phyloP scores from a whole-genome alignment of 2,797 vertebrate species.

The Poeciliopsis gracilis region DNA sequence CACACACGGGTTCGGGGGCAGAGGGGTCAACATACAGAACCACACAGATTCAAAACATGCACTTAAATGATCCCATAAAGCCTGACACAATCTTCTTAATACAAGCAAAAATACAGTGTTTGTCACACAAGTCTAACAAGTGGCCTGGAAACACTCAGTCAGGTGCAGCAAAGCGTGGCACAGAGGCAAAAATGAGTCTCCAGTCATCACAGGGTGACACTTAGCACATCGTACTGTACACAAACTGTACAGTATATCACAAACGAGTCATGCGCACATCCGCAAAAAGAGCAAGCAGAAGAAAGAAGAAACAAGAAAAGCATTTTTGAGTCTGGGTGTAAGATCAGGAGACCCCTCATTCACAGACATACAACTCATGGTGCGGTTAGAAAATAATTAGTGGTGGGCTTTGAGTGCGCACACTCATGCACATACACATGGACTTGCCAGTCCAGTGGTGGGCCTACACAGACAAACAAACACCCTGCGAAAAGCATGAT shows the following conservation, averaged over 20 bases:
- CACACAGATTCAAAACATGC: slow-evolving; percentile 39
- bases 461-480: slow-evolving; percentile 72
- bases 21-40: slow-evolving; percentile 59
- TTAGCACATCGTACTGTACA: slow-evolving; percentile 64
- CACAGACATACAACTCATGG: slow-evolving; percentile 78
- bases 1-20: not conserved
- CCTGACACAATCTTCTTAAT: slow-evolving; percentile 12
- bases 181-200: slow-evolving; percentile 76
- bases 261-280: slow-evolving; percentile 39
- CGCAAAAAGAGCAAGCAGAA: slow-evolving; percentile 18
- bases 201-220: slow-evolving; percentile 66
- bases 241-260: slow-evolving; percentile 52
- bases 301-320: slow-evolving; percentile 53
- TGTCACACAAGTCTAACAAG: slow-evolving; percentile 19
- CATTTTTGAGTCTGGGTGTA: slow-evolving; percentile 68
- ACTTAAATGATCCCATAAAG: slow-evolving; percentile 23
- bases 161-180: slow-evolving; percentile 79
- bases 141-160: slow-evolving; percentile 81
- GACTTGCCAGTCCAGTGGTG: slow-evolving; percentile 66
- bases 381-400: slow-evolving; percentile 78
- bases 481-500: slow-evolving; percentile 54
- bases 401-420: slow-evolving; percentile 63
- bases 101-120: slow-evolving; percentile 26
- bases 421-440: slow-evolving; percentile 61
- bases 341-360: slow-evolving; percentile 77